Percentiles rank a stretch among this genome's conserved stretches.
These are phyloP conservation scores for Rhipidura dahli DNA, from an alignment of 2,113 vertebrate genomes.

Conservation along the genomic window DNA sequence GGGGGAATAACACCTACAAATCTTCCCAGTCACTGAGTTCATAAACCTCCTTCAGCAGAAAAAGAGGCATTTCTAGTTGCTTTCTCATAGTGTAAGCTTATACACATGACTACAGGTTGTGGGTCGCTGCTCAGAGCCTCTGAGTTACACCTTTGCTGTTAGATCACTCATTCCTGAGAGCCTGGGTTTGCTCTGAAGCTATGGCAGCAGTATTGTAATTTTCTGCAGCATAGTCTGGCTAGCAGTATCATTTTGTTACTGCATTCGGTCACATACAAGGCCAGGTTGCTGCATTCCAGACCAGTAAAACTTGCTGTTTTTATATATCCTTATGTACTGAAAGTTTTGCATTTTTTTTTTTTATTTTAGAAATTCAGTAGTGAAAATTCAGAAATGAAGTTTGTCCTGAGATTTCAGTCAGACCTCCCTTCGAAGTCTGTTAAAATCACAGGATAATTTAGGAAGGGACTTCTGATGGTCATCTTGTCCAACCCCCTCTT, in stretches of 20 bases:
- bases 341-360: not conserved
- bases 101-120: not conserved
- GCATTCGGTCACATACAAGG: not conserved
- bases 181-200: not conserved
- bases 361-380: not conserved
- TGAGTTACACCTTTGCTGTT: not conserved
- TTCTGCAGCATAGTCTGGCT: not conserved
- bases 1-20: not conserved
- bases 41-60: not conserved
- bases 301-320: not conserved
- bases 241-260: not conserved
- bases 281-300: not conserved
- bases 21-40: not conserved
- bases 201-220: not conserved
- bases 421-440: not conserved
- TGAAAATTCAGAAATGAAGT: not conserved
- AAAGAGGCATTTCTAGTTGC: not conserved
- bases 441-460: not conserved
- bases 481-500: not conserved
- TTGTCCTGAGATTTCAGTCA: not conserved
- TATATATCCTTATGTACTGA: not conserved
- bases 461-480: not conserved
- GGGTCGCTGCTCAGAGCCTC: not conserved
- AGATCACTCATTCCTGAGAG: not conserved
- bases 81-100: not conserved